A percentile compares a stretch with the other conserved stretches of the same genome.
These are phyloP conservation scores for Macquaria australasica DNA, from an alignment of 2,113 vertebrate genomes.

Conservation along the genomic window DNA sequence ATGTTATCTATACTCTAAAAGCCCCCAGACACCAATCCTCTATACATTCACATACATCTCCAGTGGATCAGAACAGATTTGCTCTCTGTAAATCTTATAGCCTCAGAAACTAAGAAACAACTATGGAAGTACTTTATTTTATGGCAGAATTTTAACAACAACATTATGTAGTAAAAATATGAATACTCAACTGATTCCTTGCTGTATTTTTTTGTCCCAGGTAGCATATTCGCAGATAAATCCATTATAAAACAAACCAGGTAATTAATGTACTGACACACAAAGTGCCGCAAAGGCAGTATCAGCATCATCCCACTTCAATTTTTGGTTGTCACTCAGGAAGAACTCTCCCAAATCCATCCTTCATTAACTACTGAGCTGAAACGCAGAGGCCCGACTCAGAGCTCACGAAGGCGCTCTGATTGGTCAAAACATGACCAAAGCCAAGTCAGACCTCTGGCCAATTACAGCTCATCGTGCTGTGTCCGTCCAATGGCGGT, in stretches of 20 bases:
- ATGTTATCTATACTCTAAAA: constrained; percentile 61
- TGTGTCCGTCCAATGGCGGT: constrained; percentile 84
- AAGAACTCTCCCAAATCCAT: constrained; percentile 28
- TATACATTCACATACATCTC: constrained; percentile 45
- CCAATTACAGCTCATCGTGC: constrained; percentile 89
- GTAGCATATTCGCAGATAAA: constrained; percentile 16
- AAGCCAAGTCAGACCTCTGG: constrained; percentile 19
- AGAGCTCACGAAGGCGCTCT: constrained; percentile 28
- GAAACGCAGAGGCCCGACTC: constrained; percentile 12
- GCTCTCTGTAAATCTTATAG: constrained; percentile 33
- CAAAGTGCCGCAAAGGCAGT: constrained; percentile 1
- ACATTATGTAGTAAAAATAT: constrained; percentile 13
- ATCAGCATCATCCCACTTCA: constrained; percentile 37
- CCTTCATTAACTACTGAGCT: constrained; percentile 44
- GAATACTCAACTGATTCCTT: neutral
- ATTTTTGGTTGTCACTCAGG: constrained; percentile 39
- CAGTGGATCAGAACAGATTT: constrained; percentile 57
- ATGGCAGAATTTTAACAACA: constrained; percentile 25
- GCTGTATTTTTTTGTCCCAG: neutral
- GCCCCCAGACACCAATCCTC: constrained; percentile 47
- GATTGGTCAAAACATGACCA: constrained; percentile 37
- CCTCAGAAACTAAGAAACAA: constrained; percentile 47
- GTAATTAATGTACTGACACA: constrained; percentile 25
- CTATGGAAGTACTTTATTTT: constrained; percentile 48
- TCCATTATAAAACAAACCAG: constrained; percentile 10